Conservation (phyloP, 2,113 vertebrate genomes). For the Larimichthys crocea region DNA sequence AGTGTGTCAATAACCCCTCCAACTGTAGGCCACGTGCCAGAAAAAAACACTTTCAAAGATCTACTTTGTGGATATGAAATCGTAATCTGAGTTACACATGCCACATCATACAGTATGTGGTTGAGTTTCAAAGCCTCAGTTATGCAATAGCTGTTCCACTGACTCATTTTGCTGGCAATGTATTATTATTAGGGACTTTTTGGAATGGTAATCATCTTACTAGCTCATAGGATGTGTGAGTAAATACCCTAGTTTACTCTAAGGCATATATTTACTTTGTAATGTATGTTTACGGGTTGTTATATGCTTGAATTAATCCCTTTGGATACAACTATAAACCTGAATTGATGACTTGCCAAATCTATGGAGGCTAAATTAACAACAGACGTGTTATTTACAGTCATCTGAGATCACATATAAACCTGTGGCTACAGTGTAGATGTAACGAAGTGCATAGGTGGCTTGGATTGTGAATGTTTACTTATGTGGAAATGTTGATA, state of each 20-base stretch:
- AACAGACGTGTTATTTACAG: conserved; percentile 31
- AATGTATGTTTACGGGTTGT: conserved; percentile 49
- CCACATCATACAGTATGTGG: conserved; percentile 52
- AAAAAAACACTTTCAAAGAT: conserved; percentile 14
- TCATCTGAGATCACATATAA: conserved; percentile 1
- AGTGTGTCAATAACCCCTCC: conserved; percentile 17
- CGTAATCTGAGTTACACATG: conserved; percentile 55
- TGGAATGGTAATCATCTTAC: conserved; percentile 46
- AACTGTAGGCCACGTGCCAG: conserved; percentile 1
- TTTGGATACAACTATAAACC: conserved; percentile 30
- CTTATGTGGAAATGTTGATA: conserved; percentile 4
- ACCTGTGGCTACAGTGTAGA: background rate
- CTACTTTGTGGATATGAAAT: conserved; percentile 32
- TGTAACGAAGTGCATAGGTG: background rate
- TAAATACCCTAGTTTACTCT: conserved; percentile 52
- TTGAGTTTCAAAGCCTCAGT: conserved; percentile 46
- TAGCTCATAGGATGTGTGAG: conserved; percentile 40
- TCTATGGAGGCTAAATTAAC: conserved; percentile 10
- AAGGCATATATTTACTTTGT: conserved; percentile 32
- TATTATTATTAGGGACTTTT: conserved; percentile 69
- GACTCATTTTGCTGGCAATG: conserved; percentile 69
- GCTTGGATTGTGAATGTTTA: conserved; percentile 2
- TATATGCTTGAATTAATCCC: conserved; percentile 29
- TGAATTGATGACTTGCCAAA: conserved; percentile 27
- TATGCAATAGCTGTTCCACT: conserved; percentile 73